phyloP scores from a whole-genome alignment of 2,797 vertebrate species.

The Xiphophorus birchmanni region DNA sequence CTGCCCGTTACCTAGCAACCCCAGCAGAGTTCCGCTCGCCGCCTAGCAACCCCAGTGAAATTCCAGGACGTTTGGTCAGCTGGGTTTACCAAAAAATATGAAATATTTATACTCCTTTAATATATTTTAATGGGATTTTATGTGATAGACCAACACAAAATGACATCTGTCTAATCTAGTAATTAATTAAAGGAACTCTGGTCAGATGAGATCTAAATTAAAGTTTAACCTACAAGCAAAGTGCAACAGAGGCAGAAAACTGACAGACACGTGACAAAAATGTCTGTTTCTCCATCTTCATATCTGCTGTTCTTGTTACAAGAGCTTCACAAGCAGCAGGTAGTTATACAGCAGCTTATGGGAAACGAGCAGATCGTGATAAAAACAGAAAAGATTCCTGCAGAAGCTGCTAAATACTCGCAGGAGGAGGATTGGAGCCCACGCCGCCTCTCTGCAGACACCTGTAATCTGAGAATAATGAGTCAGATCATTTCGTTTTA shows the following conservation, averaged over 20 bases:
- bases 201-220: not conserved
- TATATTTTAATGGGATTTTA: not conserved
- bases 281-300: not conserved
- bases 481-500: not conserved
- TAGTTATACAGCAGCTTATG: not conserved
- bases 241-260: not conserved
- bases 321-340: not conserved
- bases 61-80: no score
- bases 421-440: constrained; percentile 1
- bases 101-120: not conserved
- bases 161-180: not conserved
- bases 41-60: no score
- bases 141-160: not conserved
- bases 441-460: not conserved
- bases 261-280: no score
- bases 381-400: not conserved
- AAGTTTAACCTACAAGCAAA: not conserved
- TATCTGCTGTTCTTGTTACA: not conserved
- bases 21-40: no score
- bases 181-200: not conserved
- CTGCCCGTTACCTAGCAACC: no score
- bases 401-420: not conserved
- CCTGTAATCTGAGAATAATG: constrained; percentile 4
- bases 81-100: no score
- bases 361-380: not conserved